phyloP scores from a whole-genome alignment of 2,113 vertebrate genomes.

The Phyllostomus discolor region DNA sequence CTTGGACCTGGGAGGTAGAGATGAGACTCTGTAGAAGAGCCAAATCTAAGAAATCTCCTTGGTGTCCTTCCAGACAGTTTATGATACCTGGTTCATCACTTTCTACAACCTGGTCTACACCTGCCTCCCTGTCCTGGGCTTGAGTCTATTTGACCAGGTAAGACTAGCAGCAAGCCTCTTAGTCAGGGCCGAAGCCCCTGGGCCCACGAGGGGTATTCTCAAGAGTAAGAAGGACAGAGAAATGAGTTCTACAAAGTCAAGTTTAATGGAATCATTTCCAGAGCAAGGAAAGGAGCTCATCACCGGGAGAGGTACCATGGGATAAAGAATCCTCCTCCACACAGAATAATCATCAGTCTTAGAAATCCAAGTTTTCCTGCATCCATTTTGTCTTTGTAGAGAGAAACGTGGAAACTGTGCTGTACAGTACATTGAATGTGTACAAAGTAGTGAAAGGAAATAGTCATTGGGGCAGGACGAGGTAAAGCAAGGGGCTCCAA shows the following conservation, averaged over 20 bases:
- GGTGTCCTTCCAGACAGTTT: constrained; percentile 86
- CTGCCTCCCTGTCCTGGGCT: constrained; percentile 90
- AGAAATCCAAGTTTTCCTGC: constrained; percentile 7
- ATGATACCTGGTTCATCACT: constrained; percentile 96
- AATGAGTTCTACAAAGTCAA: neutral
- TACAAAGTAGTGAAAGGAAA: neutral
- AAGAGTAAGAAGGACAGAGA: neutral
- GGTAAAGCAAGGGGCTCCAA: neutral
- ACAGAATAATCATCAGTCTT: neutral
- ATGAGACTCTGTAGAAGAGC: neutral
- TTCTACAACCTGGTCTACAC: constrained; percentile 96
- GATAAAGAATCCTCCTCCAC: neutral
- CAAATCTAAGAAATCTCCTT: constrained; percentile 34
- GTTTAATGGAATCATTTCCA: constrained; percentile 7
- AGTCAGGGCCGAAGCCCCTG: neutral
- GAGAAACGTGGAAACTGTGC: neutral
- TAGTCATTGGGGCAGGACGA: neutral
- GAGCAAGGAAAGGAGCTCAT: neutral
- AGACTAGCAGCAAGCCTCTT: neutral
- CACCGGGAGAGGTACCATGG: neutral
- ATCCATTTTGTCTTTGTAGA: constrained; percentile 28
- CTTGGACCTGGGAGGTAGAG: neutral
- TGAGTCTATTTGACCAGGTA: constrained; percentile 98
- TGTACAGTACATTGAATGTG: neutral
- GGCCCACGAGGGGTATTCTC: neutral